Percentiles rank a stretch among this genome's conserved stretches.
phyloP scores from a whole-genome alignment of 1,140 invertebrate species.

The Sarcophaga bullata region DNA sequence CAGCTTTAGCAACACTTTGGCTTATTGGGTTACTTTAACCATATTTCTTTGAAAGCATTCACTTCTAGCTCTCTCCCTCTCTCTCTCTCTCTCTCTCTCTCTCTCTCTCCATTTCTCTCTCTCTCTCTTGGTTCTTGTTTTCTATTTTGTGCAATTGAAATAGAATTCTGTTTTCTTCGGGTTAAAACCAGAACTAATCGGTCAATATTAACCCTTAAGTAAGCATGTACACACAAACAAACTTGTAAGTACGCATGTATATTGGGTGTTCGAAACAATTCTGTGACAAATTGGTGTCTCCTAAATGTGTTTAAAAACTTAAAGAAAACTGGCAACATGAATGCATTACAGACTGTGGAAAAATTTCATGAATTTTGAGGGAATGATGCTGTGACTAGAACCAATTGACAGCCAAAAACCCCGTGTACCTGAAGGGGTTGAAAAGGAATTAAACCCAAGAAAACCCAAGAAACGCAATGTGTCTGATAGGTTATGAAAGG shows the following conservation, averaged over 20 bases:
- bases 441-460: too few species aligned
- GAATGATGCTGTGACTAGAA: too few species aligned
- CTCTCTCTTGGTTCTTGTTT: neutral
- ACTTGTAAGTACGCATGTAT: neutral
- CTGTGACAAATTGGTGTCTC: neutral
- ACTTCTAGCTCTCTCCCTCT: neutral
- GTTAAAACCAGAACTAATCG: neutral
- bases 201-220: neutral
- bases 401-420: too few species aligned
- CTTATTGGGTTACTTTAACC: slow-evolving; percentile 1
- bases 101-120: neutral
- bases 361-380: too few species aligned
- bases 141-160: neutral
- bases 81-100: neutral
- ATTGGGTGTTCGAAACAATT: neutral
- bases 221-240: neutral
- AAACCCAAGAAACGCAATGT: too few species aligned
- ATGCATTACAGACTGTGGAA: too few species aligned
- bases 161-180: neutral
- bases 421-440: too few species aligned
- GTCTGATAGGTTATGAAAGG: too few species aligned
- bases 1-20: too few species aligned
- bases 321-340: too few species aligned
- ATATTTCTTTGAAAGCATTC: too few species aligned
- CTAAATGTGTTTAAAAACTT: too few species aligned